phyloP scores from a whole-genome alignment of 2,888 invertebrate genomes.

The Pristionchus maxplancki region DNA sequence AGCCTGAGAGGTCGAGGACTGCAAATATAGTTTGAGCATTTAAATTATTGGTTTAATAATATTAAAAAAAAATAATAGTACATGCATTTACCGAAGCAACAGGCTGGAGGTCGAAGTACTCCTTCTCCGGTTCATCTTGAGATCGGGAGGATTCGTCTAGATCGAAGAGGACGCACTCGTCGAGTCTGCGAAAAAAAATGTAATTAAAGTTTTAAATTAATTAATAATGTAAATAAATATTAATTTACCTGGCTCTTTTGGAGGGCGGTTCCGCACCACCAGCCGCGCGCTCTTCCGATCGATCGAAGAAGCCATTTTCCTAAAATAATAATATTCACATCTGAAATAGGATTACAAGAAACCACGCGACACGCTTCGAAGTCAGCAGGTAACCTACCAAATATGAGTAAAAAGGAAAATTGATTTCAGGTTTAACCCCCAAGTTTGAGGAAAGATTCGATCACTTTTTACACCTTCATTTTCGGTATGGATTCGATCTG shows the following conservation, averaged over 20 bases:
- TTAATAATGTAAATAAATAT: background rate
- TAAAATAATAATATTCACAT: background rate
- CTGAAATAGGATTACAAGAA: background rate
- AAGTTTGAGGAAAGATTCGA: constrained; percentile 53
- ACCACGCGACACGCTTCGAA: constrained; percentile 13
- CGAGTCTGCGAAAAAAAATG: background rate
- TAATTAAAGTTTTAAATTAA: background rate
- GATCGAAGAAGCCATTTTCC: background rate
- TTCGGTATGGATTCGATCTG: constrained; percentile 47
- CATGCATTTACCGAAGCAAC: background rate
- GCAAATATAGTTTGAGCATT: background rate
- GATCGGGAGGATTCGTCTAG: background rate
- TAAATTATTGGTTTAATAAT: too few relatives aligned
- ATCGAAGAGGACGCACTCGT: background rate
- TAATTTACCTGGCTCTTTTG: constrained; percentile 33
- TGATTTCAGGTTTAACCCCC: constrained; percentile 17
- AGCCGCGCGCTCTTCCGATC: background rate
- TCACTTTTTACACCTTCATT: background rate
- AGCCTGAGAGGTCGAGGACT: background rate
- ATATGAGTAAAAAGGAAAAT: constrained; percentile 45
- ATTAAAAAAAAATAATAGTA: background rate
- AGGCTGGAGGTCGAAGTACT: constrained; percentile 15
- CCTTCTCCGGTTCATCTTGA: constrained; percentile 42
- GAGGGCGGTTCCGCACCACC: constrained; percentile 21
- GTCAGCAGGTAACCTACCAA: constrained; percentile 8